phyloP scores from a whole-genome alignment of 2,888 invertebrate species.

The Epinotia demarniana region DNA sequence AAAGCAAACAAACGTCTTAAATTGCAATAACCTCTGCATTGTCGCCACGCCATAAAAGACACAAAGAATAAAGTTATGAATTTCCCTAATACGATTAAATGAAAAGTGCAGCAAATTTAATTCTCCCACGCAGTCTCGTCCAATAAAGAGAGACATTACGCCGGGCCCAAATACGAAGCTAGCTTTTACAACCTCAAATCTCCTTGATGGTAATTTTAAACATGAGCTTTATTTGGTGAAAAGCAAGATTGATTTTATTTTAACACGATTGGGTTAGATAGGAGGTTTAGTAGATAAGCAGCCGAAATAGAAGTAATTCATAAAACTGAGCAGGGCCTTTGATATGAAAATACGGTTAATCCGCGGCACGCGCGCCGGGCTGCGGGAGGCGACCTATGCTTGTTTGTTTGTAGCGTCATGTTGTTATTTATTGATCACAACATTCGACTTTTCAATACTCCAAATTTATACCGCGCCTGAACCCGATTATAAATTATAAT shows the following conservation, averaged over 20 bases:
- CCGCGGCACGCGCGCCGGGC: constrained; percentile 76
- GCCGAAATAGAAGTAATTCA: constrained; percentile 78
- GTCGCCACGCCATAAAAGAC: constrained; percentile 66
- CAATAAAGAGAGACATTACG: constrained; percentile 77
- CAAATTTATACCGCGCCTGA: constrained; percentile 67
- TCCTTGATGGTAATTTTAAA: neutral
- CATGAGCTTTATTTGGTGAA: neutral
- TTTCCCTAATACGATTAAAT: constrained; percentile 72
- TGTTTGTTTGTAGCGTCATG: constrained; percentile 68
- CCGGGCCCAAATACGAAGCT: constrained; percentile 59
- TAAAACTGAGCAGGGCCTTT: constrained; percentile 78
- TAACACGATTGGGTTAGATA: neutral
- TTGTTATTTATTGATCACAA: constrained; percentile 78
- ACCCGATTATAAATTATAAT: constrained; percentile 74
- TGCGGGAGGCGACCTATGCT: constrained; percentile 71
- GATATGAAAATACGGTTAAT: constrained; percentile 83
- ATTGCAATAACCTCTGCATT: constrained; percentile 48
- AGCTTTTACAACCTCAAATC: constrained; percentile 4
- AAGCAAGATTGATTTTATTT: neutral
- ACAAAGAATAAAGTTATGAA: constrained; percentile 67
- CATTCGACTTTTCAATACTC: constrained; percentile 74
- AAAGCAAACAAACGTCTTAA: constrained; percentile 44
- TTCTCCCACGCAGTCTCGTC: constrained; percentile 79
- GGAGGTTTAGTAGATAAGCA: constrained; percentile 27
- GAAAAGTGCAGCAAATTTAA: constrained; percentile 80